These are phyloP conservation scores for Pogonognathellus flavescens DNA, from an alignment of 1,140 invertebrate species.

Conservation along the genomic window DNA sequence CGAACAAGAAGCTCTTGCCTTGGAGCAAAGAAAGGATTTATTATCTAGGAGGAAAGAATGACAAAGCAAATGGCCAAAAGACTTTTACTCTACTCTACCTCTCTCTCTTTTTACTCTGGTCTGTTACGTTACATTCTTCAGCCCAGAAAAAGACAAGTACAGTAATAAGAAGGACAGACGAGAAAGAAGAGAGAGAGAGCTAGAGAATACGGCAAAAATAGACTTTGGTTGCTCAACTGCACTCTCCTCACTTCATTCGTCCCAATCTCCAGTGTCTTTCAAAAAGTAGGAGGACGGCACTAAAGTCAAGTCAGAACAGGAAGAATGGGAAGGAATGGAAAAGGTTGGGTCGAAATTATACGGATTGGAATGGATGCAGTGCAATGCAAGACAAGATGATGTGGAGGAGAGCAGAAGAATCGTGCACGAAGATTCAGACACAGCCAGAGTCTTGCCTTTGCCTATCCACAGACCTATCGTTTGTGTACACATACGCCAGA, in stretches of 20 bases:
- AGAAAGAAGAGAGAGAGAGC: not conserved
- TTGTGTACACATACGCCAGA: too few species aligned
- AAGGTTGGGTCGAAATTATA: slow-evolving; percentile 42
- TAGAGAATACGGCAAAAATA: slow-evolving; percentile 7
- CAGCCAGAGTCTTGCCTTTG: too few species aligned
- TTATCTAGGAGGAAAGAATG: slow-evolving; percentile 38
- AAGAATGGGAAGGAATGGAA: slow-evolving; percentile 22
- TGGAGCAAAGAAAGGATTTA: slow-evolving; percentile 40
- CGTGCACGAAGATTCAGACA: too few species aligned
- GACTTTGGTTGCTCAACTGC: slow-evolving; percentile 35
- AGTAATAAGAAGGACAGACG: not conserved
- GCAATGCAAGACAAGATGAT: not conserved
- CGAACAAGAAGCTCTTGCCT: not conserved
- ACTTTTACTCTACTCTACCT: not conserved
- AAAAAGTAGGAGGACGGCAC: slow-evolving; percentile 40
- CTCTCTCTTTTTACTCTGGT: not conserved
- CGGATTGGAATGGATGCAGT: slow-evolving; percentile 13
- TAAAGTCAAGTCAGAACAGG: slow-evolving; percentile 9
- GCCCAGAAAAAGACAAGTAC: not conserved
- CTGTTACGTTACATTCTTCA: not conserved
- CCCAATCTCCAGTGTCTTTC: slow-evolving; percentile 28
- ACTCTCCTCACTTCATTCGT: slow-evolving; percentile 22
- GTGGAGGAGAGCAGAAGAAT: slow-evolving; percentile 6
- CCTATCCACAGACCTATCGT: too few species aligned
- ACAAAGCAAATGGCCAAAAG: slow-evolving; percentile 42